Percentiles rank a stretch among this genome's conserved stretches.
These are phyloP conservation scores for Microcebus lehilahytsara DNA, from an alignment of 2,113 vertebrate species.

Conservation along the genomic window DNA sequence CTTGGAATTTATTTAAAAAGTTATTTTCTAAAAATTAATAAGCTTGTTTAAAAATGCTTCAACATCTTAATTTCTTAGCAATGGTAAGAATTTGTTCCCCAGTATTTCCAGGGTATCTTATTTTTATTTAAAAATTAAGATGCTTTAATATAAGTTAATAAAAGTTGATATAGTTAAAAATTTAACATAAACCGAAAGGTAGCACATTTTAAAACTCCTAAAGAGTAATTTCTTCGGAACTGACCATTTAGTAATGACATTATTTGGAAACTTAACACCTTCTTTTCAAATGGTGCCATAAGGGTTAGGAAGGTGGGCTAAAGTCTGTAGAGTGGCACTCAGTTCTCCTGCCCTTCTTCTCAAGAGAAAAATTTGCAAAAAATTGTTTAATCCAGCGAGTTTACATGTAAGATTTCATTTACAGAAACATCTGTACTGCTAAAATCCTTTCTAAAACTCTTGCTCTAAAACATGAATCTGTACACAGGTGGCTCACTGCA, in stretches of 20 bases:
- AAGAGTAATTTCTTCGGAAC: background rate
- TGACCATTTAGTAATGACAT: background rate
- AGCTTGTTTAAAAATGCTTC: background rate
- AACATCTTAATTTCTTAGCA: background rate
- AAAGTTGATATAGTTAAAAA: background rate
- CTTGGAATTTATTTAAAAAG: slow-evolving; percentile 9
- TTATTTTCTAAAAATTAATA: background rate
- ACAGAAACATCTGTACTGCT: background rate
- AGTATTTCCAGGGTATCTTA: background rate
- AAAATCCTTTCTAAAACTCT: background rate
- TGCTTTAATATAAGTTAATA: background rate
- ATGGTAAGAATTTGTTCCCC: background rate
- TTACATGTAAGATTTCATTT: background rate
- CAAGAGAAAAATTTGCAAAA: background rate
- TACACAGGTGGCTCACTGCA: background rate
- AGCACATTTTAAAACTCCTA: background rate
- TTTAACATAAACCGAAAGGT: background rate
- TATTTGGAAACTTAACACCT: background rate
- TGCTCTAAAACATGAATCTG: background rate
- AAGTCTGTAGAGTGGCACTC: background rate
- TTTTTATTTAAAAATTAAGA: background rate
- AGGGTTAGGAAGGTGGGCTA: background rate
- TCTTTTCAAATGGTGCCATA: background rate
- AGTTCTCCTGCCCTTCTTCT: background rate
- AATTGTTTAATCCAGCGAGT: background rate